phyloP scores from a whole-genome alignment of 2,113 vertebrate species.

The Pseudolaguvia tuberculata region DNA sequence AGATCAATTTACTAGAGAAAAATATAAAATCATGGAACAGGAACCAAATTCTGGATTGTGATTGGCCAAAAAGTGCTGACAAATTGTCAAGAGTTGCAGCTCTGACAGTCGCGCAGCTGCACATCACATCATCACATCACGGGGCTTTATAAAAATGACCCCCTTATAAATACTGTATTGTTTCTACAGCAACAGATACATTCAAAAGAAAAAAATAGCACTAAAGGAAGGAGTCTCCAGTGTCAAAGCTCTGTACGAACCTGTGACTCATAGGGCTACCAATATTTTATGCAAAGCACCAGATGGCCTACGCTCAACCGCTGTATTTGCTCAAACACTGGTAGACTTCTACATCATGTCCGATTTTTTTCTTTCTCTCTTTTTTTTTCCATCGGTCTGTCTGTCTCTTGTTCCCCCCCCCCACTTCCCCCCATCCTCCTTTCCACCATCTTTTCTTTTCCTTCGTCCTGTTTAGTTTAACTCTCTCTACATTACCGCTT shows the following conservation, averaged over 20 bases:
- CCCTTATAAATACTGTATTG: background rate
- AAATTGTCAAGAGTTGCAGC: background rate
- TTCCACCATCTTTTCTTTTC: too few species aligned
- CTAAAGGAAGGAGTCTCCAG: slow-evolving; percentile 1
- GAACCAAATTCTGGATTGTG: background rate
- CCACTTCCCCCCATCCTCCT: slow-evolving; percentile 74
- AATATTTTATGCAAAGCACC: background rate
- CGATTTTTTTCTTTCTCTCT: background rate
- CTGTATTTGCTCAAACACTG: background rate
- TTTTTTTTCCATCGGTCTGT: background rate
- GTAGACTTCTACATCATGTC: background rate
- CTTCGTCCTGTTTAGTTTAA: slow-evolving; percentile 74
- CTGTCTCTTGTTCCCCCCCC: slow-evolving; percentile 52
- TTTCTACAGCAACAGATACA: background rate
- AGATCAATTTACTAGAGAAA: slow-evolving; percentile 3
- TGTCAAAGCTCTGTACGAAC: background rate
- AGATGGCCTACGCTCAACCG: background rate
- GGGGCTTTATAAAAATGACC: background rate
- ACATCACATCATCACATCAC: background rate
- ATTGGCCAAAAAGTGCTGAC: background rate
- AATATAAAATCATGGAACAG: background rate
- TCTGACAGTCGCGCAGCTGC: background rate
- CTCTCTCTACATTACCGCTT: slow-evolving; percentile 80
- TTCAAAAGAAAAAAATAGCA: background rate
- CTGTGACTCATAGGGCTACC: background rate